Base-by-base conservation (phyloP, 2,113 vertebrate species). In the Plotosus lineatus region DNA sequence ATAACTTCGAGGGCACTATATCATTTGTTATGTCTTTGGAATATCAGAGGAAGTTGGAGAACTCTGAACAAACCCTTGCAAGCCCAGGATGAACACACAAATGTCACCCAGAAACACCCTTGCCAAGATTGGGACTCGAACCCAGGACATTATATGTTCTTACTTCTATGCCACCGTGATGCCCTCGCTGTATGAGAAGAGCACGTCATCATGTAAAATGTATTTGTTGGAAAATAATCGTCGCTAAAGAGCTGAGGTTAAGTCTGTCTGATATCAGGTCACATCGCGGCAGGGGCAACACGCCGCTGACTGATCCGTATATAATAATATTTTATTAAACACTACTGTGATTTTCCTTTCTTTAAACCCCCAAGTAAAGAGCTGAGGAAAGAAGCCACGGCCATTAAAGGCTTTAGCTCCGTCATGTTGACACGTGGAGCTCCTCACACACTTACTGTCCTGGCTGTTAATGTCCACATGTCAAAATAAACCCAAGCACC, bases 381-480 rank as follows among this genome's bases (percentile, higher is more conserved):
- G 44, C 77, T 1, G 4, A 21, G 17, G 50, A 60, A 50, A 17
- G 55, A 80, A 61, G 31, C 55, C 10, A 4, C 6, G 23, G 58
- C 71, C 46, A 65, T 81, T 81, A 75, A 63, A 58, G 44, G 58
- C 44, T 75, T 76, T 40, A 28, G 10, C 12, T 65, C 71, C 12
- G n/a, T 74, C 56, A 51, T 31, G 60, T 75, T 81, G 79, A 81
- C 56, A 40, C 26, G 75, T 65, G 58, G 56, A 50, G 55, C 56
- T 81, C 79, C 31, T 48, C 53, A 63, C 31, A 60, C 69, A 63
- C 46, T 65, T 51, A 72, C 53, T 46, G 71, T 69, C 79, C 46
- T 26, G 58, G 42, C 71, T 81, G 79, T 75, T 75, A 81, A 75
- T 81, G 61, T 75, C 79, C 79, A 81, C 56, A 75, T 69, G 79